phyloP scores from a whole-genome alignment of 2,888 invertebrate species.

The Drosophila melanosoma region DNA sequence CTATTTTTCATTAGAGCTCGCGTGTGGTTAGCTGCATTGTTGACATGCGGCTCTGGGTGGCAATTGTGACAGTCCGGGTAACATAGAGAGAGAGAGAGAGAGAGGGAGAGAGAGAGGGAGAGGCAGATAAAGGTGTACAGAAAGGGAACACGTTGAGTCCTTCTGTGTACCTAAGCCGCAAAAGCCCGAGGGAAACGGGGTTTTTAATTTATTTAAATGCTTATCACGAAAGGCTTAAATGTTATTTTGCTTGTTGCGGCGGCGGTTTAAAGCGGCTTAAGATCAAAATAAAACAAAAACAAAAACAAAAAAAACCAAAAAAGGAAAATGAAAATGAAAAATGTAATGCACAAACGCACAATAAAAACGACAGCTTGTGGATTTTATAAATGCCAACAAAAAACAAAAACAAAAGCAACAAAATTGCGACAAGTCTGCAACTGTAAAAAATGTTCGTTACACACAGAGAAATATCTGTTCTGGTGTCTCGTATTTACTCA shows the following conservation, averaged over 20 bases:
- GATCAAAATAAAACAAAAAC: slow-evolving; percentile 24
- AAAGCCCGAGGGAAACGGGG: slow-evolving; percentile 45
- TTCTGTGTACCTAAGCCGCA: slow-evolving; percentile 49
- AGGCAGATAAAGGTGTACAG: slow-evolving; percentile 7
- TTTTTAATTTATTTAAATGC: slow-evolving; percentile 82
- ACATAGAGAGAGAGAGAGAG: neutral
- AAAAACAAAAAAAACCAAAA: slow-evolving; percentile 22
- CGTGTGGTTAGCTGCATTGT: slow-evolving; percentile 70
- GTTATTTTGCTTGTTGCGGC: slow-evolving; percentile 77
- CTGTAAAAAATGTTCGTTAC: neutral
- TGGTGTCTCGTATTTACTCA: slow-evolving; percentile 11
- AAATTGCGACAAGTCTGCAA: neutral
- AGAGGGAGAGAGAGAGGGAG: neutral
- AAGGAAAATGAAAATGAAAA: slow-evolving; percentile 18
- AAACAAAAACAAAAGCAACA: neutral
- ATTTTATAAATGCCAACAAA: slow-evolving; percentile 4
- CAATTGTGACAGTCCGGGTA: neutral
- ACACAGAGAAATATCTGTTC: neutral
- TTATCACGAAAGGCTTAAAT: slow-evolving; percentile 81
- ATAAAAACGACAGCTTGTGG: slow-evolving; percentile 13
- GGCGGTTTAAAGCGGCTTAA: slow-evolving; percentile 79
- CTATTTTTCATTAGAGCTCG: slow-evolving; percentile 75
- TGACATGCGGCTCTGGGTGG: slow-evolving; percentile 44
- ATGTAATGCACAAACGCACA: slow-evolving; percentile 43
- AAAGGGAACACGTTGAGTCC: slow-evolving; percentile 19